Base-by-base conservation (phyloP, 1,140 invertebrate species). In the Pogonognathellus flavescens region DNA sequence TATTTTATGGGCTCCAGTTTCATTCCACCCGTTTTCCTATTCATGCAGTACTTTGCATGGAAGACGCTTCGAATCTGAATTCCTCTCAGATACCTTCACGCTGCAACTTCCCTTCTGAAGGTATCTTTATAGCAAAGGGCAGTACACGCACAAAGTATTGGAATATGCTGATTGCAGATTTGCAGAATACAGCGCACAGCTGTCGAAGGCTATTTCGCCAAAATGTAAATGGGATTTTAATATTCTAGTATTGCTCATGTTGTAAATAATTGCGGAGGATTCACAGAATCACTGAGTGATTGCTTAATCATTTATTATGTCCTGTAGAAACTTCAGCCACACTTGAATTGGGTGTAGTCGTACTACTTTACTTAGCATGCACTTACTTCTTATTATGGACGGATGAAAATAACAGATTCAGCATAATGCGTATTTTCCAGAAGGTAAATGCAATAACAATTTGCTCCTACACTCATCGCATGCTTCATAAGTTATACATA, bases 1-100 rank as follows among this genome's bases (percentile, higher is more conserved):
- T 76, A 76, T 76, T 76, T 76, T 76, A 76, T 76, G 70, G 70
- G 70, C 41, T 41, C 49, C 25, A 76, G 70, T 76, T 50, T 76
- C 70, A 41, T 76, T 76, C 70, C 31, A 25, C 31, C 41, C 70
- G 14, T 76, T 50, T 49, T 31, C 70, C 70, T 31, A 76, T 41
- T 49, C 70, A 76, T 76, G 31, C 31, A 41, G 70, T 50, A 16
- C 41, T 76, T 76, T 76, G n/a, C 41, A 76, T 41, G 70, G 31
- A 31, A 76, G 41, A 50, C 5, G n/a, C n/a, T 49, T n/a, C 14
- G 41, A 76, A 76, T 76, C 70, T 76, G 70, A 76, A 76, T 76
- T 76, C 70, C 14, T n/a, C 70, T 49, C 70, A 76, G 70, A 76
- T 76, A 76, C 70, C 70, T 76, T 76, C n/a, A 50, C 31, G 6